Base-by-base conservation (phyloP, 2,888 invertebrate species). In the Nasonia oneida region DNA sequence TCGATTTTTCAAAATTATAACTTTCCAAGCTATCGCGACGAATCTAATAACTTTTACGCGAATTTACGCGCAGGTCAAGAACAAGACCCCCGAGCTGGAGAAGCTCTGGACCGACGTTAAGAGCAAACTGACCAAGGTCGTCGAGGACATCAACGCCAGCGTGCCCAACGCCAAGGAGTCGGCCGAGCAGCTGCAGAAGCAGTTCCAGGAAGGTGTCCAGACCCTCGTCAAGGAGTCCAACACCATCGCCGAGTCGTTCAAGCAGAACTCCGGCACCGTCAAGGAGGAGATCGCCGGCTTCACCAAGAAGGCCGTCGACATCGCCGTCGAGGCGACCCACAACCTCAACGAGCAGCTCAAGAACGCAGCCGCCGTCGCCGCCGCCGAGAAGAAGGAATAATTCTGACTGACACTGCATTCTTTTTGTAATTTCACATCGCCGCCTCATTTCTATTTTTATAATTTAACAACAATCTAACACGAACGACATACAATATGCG, bases 141-240 rank as follows among this genome's bases (percentile, higher is more conserved):
- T 90, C 57, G 90, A 92, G 0, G 92, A 91, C 47, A 89, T 93
- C 8, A 92, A 90, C 85, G 88, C 90, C 10, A 88, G 90, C 70
- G 91, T 92, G 12, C 92, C 93, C 0, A 89, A 92, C 12, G 93
- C 92, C 42, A 89, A 91, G 76, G 91, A 92, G 64, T 92, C 93
- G 37, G 90, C 91, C 0, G 89, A 89, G 39, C 89, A 90, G 70
- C 88, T 93, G 57, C 90, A 92, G 74, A 86, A 89, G 3, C 92
- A 92, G 82, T 91, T 93, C 83, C 88, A 91, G 15, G 90, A 92
- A n/a, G 91, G 92, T 3, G 88, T 92, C 1, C 90, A 90, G 74
- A 87, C 90, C 0, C 87, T 93, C 33, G 88, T 92, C 1, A 88
- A 89, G 23, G 93, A 93, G 83, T 90, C 92, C 33, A 91, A 92